phyloP scores from a whole-genome alignment of 2,113 vertebrate species.

The zebrafish (Danio rerio) region DNA sequence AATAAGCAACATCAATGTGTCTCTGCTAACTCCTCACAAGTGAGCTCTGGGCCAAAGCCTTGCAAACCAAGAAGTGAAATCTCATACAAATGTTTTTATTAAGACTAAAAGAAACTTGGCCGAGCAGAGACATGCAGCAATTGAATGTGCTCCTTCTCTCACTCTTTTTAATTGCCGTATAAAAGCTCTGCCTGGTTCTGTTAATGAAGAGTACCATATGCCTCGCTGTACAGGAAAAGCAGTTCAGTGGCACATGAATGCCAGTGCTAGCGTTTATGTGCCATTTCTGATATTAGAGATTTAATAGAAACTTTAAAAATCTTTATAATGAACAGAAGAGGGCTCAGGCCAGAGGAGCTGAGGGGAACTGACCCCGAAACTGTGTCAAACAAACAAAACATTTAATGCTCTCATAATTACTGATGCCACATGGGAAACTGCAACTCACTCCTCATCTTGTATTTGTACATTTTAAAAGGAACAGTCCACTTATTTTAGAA shows the following conservation, averaged over 20 bases:
- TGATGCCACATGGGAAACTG: slow-evolving; percentile 49
- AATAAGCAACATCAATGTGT: neutral
- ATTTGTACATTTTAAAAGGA: neutral
- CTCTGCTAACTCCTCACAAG: neutral
- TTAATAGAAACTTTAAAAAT: slow-evolving; percentile 66
- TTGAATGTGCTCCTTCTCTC: slow-evolving; percentile 50
- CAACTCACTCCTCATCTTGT: neutral
- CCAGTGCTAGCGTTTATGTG: slow-evolving; percentile 57
- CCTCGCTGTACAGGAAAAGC: slow-evolving; percentile 56
- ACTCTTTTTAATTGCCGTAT: slow-evolving; percentile 61
- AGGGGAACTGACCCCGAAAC: slow-evolving; percentile 65
- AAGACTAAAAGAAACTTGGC: slow-evolving; percentile 43
- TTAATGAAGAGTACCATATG: slow-evolving; percentile 59
- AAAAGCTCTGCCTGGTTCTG: slow-evolving; percentile 58
- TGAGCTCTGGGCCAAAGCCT: slow-evolving; percentile 27
- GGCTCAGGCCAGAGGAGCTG: slow-evolving; percentile 58
- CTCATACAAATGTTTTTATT: slow-evolving; percentile 14
- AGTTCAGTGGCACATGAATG: slow-evolving; percentile 47
- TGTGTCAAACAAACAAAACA: slow-evolving; percentile 66
- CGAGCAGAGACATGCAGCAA: slow-evolving; percentile 9
- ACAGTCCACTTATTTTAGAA: too few relatives aligned
- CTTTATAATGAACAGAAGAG: slow-evolving; percentile 45
- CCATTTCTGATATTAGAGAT: slow-evolving; percentile 63
- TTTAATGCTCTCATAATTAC: slow-evolving; percentile 67
- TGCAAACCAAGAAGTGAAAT: slow-evolving; percentile 16